phyloP scores from a whole-genome alignment of 2,888 invertebrate species.

The Papilio elwesi region DNA sequence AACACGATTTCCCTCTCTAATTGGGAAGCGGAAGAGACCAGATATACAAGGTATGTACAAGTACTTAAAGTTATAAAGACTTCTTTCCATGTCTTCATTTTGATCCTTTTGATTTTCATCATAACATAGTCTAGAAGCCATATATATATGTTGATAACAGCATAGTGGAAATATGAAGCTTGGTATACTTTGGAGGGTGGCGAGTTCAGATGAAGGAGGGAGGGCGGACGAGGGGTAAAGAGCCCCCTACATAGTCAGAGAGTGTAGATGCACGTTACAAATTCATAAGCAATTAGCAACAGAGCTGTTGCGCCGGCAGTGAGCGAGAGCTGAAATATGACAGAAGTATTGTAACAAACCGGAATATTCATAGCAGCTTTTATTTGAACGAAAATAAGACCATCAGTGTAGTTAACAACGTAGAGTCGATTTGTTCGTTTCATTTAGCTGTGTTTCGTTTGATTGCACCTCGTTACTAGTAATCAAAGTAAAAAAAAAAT shows the following conservation, averaged over 20 bases:
- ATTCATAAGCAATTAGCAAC: slow-evolving; percentile 38
- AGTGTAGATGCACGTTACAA: slow-evolving; percentile 15
- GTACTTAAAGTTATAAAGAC: too few relatives aligned
- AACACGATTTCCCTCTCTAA: background rate
- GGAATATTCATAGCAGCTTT: background rate
- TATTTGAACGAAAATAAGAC: background rate
- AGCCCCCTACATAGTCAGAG: background rate
- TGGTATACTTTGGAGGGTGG: too few relatives aligned
- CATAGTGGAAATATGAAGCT: too few relatives aligned
- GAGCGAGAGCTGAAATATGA: background rate
- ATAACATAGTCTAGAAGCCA: too few relatives aligned
- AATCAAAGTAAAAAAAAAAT: too few relatives aligned
- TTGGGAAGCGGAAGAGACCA: background rate
- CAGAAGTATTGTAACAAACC: slow-evolving; percentile 6
- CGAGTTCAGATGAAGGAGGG: background rate
- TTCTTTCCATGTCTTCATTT: too few relatives aligned
- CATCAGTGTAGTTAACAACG: background rate
- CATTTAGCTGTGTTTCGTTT: background rate
- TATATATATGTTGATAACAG: too few relatives aligned
- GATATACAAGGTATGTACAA: background rate
- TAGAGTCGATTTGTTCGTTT: background rate
- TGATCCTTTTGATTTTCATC: too few relatives aligned
- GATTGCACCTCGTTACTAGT: background rate
- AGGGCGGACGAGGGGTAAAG: background rate
- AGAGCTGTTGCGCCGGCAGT: slow-evolving; percentile 8